These are phyloP conservation scores for Trachelus tabidus DNA, from an alignment of 2,888 invertebrate genomes.

Conservation along the genomic window DNA sequence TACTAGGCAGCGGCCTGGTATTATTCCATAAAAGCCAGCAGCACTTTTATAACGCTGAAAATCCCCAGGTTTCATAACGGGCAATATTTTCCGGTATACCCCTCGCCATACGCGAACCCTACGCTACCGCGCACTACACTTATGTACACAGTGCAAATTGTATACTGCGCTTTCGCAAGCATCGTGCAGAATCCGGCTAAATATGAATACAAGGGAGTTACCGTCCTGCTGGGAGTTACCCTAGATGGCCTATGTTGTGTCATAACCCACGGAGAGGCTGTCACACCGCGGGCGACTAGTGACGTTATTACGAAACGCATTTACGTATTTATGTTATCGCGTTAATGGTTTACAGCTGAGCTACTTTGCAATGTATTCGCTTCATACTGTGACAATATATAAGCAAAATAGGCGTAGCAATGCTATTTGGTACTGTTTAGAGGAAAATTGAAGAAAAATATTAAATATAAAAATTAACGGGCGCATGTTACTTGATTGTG, in stretches of 20 bases:
- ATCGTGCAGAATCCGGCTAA: constrained; percentile 28
- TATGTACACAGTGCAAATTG: constrained; percentile 18
- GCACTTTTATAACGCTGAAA: constrained; percentile 14
- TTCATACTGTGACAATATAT: no score
- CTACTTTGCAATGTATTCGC: no score
- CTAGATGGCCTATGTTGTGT: constrained; percentile 44
- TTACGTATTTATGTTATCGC: no score
- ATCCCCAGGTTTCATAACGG: constrained; percentile 13
- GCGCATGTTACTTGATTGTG: no score
- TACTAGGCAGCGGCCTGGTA: no score
- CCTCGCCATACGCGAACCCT: neutral
- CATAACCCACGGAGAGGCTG: constrained; percentile 62
- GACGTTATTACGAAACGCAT: constrained; percentile 15
- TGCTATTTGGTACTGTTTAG: no score
- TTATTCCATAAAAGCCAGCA: neutral
- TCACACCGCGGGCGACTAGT: constrained; percentile 48
- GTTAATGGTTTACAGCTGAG: no score
- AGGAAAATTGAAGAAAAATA: no score
- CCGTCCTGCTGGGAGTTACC: neutral
- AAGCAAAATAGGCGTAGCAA: no score
- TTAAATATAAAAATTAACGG: no score
- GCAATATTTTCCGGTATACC: neutral
- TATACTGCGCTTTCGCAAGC: constrained; percentile 8
- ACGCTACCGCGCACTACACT: constrained; percentile 6
- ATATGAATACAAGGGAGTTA: constrained; percentile 39